Evolutionary conservation across 2,888 invertebrate genomes (phyloP).

Genomic region (Tetragonisca angustula): DNA sequence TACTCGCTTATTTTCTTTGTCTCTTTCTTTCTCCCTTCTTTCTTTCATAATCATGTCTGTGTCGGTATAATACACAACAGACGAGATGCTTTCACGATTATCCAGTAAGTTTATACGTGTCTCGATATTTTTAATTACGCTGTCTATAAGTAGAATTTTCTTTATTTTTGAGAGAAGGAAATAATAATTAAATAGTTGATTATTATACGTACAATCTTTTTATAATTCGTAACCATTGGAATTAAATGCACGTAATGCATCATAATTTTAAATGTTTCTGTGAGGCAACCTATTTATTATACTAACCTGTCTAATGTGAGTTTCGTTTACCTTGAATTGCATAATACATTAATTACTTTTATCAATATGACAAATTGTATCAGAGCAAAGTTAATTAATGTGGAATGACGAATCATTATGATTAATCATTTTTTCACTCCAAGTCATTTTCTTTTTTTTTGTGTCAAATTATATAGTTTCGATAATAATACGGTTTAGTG

Average conservation of each 20-base stretch:
- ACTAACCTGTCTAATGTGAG: not conserved
- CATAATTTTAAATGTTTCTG: not conserved
- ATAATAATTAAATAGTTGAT: not conserved
- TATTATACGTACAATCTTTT: not conserved
- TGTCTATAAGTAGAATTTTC: not conserved
- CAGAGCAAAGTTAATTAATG: not conserved
- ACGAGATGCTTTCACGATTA: constrained; percentile 32
- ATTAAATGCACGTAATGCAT: not conserved
- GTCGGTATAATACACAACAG: constrained; percentile 23
- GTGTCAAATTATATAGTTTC: not conserved
- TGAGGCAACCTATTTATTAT: not conserved
- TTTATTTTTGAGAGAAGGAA: not conserved
- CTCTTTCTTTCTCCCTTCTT: not conserved
- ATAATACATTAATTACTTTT: not conserved
- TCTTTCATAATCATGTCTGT: not conserved
- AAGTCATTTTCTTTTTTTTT: not conserved
- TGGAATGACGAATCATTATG: not conserved
- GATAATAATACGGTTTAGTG: not conserved
- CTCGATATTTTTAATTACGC: constrained; percentile 7
- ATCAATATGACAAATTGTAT: not conserved
- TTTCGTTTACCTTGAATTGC: not conserved
- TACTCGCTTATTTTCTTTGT: not conserved
- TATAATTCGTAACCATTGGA: not conserved
- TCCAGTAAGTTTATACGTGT: constrained; percentile 8
- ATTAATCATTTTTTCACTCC: not conserved